These are phyloP conservation scores for Sus cebifrons DNA, from an alignment of 2,797 vertebrate genomes.

Conservation along the genomic window DNA sequence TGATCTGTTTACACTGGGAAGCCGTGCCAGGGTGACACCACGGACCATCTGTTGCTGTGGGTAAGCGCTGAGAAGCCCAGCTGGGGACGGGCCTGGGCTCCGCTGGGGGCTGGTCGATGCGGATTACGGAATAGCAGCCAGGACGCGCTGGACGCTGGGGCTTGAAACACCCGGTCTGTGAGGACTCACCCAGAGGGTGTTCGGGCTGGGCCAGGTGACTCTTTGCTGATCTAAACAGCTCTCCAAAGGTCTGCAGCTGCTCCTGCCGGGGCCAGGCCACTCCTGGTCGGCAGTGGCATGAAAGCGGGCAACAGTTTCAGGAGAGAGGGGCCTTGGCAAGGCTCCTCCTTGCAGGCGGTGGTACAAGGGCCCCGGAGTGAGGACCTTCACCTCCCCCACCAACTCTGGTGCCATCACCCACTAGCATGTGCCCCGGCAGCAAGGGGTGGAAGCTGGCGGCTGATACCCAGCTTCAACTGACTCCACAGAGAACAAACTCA, in stretches of 20 bases:
- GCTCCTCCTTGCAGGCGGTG: background rate
- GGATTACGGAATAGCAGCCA: background rate
- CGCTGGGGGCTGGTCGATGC: background rate
- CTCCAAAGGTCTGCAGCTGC: background rate
- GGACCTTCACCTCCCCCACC: background rate
- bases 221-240: background rate
- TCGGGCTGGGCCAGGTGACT: background rate
- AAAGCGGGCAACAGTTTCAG: background rate
- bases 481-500: background rate
- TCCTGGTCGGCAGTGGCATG: background rate
- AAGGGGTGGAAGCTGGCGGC: background rate
- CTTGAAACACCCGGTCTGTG: background rate
- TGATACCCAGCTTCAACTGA: background rate
- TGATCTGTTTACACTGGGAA: background rate
- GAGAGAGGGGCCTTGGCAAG: background rate
- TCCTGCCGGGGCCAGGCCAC: background rate
- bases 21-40: background rate
- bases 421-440: background rate
- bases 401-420: background rate
- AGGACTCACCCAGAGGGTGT: background rate
- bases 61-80: background rate
- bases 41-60: background rate
- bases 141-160: background rate
- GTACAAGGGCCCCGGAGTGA: background rate
- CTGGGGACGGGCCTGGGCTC: background rate